phyloP scores from a whole-genome alignment of 2,888 invertebrate species.

The Dynastes maya region DNA sequence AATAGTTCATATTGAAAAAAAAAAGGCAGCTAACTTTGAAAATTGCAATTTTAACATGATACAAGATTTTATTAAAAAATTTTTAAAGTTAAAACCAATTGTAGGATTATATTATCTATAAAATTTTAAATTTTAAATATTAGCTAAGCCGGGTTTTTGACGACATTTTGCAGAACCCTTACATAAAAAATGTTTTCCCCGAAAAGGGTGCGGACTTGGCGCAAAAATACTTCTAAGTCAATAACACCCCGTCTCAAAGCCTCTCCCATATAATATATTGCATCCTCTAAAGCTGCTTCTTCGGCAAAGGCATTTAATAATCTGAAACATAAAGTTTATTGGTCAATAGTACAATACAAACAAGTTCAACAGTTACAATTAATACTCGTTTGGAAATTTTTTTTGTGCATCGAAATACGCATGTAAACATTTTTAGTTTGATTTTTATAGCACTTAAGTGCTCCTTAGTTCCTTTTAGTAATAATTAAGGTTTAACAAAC shows the following conservation, averaged over 20 bases:
- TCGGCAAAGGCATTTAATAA: slow-evolving; percentile 95
- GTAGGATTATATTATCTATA: slow-evolving; percentile 3
- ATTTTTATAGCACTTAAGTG: too few species aligned
- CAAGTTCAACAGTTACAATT: too few species aligned
- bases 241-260: slow-evolving; percentile 93
- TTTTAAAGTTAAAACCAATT: slow-evolving; percentile 29
- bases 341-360: background rate
- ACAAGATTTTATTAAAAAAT: slow-evolving; percentile 46
- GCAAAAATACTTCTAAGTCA: slow-evolving; percentile 96
- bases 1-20: slow-evolving; percentile 13
- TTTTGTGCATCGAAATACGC: too few species aligned
- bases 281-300: slow-evolving; percentile 98
- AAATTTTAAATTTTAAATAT: slow-evolving; percentile 35
- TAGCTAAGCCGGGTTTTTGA: slow-evolving; percentile 89
- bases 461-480: too few species aligned
- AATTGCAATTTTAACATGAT: background rate
- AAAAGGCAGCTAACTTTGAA: background rate
- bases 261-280: slow-evolving; percentile 98
- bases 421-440: too few species aligned
- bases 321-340: slow-evolving; percentile 70
- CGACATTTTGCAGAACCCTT: slow-evolving; percentile 97
- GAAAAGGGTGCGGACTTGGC: slow-evolving; percentile 96
- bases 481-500: too few species aligned
- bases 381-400: too few species aligned
- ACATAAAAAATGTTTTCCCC: too few species aligned